A percentile compares a stretch with the other conserved stretches of the same genome.
phyloP scores from a whole-genome alignment of 2,888 invertebrate genomes.

The Drosophila buzzatii region DNA sequence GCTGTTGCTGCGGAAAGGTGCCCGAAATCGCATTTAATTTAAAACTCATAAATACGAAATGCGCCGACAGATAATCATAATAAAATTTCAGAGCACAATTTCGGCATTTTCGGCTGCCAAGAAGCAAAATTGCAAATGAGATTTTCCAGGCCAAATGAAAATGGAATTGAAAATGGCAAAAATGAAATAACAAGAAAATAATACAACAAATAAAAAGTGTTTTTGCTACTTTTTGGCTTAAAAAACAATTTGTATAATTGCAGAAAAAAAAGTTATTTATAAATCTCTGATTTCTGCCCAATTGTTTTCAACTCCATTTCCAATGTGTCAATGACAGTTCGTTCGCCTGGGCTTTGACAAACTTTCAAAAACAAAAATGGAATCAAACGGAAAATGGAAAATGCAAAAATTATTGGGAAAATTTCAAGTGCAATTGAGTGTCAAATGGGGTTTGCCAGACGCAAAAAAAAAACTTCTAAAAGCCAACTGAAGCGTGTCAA shows the following conservation, averaged over 20 bases:
- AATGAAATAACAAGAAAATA: background rate
- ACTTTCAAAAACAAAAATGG: conserved; percentile 36
- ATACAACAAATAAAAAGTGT: background rate
- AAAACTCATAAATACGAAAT: conserved; percentile 81
- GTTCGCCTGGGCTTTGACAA: conserved; percentile 45
- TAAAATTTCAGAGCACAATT: conserved; percentile 65
- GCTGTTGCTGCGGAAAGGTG: conserved; percentile 42
- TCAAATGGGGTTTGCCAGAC: conserved; percentile 58
- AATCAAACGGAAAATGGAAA: conserved; percentile 48
- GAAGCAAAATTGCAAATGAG: conserved; percentile 66
- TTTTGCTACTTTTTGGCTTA: conserved; percentile 24
- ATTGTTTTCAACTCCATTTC: conserved; percentile 13
- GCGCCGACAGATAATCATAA: conserved; percentile 70
- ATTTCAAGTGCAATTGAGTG: conserved; percentile 70
- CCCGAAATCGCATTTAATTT: conserved; percentile 76
- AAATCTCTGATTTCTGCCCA: conserved; percentile 1
- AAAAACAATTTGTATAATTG: conserved; percentile 67
- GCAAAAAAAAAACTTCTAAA: conserved; percentile 30
- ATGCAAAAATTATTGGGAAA: conserved; percentile 56
- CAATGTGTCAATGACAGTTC: conserved; percentile 41
- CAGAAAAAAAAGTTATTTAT: conserved; percentile 16
- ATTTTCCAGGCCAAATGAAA: conserved; percentile 47
- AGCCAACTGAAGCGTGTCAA: conserved; percentile 59
- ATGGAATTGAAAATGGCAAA: conserved; percentile 39
- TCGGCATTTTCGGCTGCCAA: conserved; percentile 16